A percentile compares a stretch with the other conserved stretches of the same genome.
These are phyloP conservation scores for Hiodon alosoides DNA, from an alignment of 2,113 vertebrate species.

Conservation along the genomic window DNA sequence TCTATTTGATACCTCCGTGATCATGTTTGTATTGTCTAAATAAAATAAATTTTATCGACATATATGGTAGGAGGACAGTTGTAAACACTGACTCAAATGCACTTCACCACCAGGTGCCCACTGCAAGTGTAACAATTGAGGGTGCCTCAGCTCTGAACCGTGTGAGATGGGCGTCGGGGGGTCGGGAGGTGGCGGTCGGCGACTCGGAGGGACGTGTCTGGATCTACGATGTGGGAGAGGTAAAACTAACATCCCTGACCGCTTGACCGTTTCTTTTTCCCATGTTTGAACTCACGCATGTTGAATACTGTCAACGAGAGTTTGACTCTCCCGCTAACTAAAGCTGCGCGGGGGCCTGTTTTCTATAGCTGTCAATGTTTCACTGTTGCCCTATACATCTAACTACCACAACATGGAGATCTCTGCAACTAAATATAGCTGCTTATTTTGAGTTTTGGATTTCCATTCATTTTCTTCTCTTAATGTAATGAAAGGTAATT, in stretches of 20 bases:
- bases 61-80: background rate
- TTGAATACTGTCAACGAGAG: no score
- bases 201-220: constrained; percentile 94
- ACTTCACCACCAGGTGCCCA: constrained; percentile 75
- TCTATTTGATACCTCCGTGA: background rate
- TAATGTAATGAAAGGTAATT: no score
- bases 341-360: no score
- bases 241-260: constrained; percentile 44
- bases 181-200: constrained; percentile 92
- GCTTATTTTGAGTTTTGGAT: no score
- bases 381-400: no score
- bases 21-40: background rate
- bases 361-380: no score
- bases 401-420: no score
- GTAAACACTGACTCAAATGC: background rate
- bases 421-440: no score
- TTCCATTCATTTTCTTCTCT: no score
- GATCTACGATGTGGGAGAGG: constrained; percentile 98
- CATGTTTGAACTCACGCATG: no score
- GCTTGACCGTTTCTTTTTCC: no score
- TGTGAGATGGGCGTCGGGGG: constrained; percentile 88
- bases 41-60: background rate
- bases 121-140: constrained; percentile 88
- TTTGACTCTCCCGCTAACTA: no score
- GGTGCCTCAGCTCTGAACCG: constrained; percentile 90